Evolutionary conservation across 2,113 vertebrate species (phyloP).

Genomic region (Pachypanchax playfairii): DNA sequence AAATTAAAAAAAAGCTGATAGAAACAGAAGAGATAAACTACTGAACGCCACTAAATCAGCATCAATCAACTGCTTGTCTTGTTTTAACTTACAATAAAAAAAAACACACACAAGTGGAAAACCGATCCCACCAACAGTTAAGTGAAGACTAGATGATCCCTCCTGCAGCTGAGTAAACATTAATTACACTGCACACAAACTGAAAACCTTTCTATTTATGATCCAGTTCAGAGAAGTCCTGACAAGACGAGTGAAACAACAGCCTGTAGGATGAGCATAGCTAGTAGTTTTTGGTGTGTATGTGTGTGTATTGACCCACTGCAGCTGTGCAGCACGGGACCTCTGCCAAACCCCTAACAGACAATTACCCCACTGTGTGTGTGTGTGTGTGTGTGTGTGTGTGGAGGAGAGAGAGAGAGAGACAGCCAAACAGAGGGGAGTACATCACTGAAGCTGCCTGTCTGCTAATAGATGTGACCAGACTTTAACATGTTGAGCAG

Average conservation of each 20-base stretch:
- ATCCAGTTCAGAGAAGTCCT: constrained; percentile 17
- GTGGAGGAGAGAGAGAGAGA: constrained; percentile 20
- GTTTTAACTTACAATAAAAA: neutral
- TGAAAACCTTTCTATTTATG: constrained; percentile 2
- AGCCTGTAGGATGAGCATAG: constrained; percentile 22
- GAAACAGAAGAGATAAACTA: neutral
- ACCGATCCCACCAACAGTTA: neutral
- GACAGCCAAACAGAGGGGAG: constrained; percentile 41
- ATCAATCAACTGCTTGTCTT: neutral
- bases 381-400: constrained; percentile 28
- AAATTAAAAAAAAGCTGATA: neutral
- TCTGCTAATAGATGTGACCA: constrained; percentile 71
- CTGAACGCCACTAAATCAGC: neutral
- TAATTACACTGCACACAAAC: neutral
- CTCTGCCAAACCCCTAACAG: constrained; percentile 72
- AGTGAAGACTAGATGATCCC: constrained; percentile 5
- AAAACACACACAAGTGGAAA: neutral
- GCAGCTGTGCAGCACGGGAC: constrained; percentile 73
- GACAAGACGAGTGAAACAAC: constrained; percentile 30
- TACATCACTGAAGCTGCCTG: constrained; percentile 60
- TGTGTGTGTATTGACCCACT: constrained; percentile 58
- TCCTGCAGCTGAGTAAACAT: constrained; percentile 39
- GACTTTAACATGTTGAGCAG: constrained; percentile 68
- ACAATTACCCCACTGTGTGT: constrained; percentile 73
- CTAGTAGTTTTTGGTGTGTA: constrained; percentile 24